A percentile compares a stretch with the other conserved stretches of the same genome.
phyloP scores from a whole-genome alignment of 2,113 vertebrate species.

The Amphiprion percula region DNA sequence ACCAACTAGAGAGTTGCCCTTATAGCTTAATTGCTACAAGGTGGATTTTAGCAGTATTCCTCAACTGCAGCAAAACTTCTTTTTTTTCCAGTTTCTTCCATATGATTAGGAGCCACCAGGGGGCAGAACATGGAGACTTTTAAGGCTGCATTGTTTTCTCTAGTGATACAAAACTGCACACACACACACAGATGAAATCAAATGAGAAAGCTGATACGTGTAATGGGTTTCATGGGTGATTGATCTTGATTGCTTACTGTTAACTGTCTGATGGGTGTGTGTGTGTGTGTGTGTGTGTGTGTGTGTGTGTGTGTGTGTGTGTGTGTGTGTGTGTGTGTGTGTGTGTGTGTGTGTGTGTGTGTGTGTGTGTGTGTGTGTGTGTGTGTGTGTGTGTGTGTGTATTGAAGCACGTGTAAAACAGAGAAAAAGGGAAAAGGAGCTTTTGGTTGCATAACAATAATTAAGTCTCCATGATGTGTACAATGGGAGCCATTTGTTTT shows the following conservation, averaged over 20 bases:
- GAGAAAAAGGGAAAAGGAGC: conserved; percentile 20
- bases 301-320: conserved; percentile 20
- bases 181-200: conserved; percentile 39
- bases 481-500: conserved; percentile 42
- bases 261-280: background rate
- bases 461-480: conserved; percentile 37
- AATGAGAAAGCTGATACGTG: conserved; percentile 60
- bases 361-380: conserved; percentile 32
- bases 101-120: conserved; percentile 64
- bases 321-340: conserved; percentile 31
- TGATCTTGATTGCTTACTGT: conserved; percentile 53
- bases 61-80: conserved; percentile 12
- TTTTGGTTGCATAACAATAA: conserved; percentile 51
- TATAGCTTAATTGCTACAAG: background rate
- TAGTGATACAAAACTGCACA: background rate
- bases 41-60: background rate
- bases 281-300: conserved; percentile 27
- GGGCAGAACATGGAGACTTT: conserved; percentile 50
- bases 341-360: conserved; percentile 16
- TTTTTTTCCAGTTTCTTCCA: background rate
- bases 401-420: conserved; percentile 17
- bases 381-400: conserved; percentile 23
- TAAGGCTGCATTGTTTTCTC: background rate
- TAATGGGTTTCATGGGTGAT: conserved; percentile 60
- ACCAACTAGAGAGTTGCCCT: background rate